Base-by-base conservation (phyloP, 2,888 invertebrate genomes). In the Harpagoxenus sublaevis region DNA sequence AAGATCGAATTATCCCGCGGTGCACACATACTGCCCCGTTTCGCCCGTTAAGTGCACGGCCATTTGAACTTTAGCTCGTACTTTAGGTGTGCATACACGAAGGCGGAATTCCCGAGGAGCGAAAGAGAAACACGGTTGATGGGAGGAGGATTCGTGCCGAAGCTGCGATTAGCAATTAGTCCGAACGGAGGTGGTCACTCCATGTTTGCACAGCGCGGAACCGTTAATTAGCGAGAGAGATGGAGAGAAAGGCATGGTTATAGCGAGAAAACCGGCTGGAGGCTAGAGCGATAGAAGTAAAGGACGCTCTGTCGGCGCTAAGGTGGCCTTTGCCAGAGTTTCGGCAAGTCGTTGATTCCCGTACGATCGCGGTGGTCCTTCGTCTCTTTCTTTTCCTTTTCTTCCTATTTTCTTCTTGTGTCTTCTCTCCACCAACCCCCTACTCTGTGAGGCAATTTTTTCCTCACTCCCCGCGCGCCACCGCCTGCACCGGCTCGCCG, bases 81-180 rank as follows among this genome's bases (percentile, higher is more conserved):
- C 48, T 81, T 81, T 39, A 48, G 35, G 51, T 70, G 68, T 51
- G 45, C 53, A 51, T 57, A 68, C 65, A 77, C 57, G 60, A 60
- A 55, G 71, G 39, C 57, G 48, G 60, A 60, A 39, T 81, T 73
- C 10, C 23, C 57, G 68, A 73, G 12, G 57, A 81, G 73, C 35
- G 35, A 78, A 84, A 70, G 63, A 81, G 68, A 65, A 71, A 82
- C 65, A 68, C 79, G 68, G 65, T 45, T 81, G 70, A 71, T 84
- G 85, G 63, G 60, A 84, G 79, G 83, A 73, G 73, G 77, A 83
- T 63, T 85, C 74, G 71, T 62, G 86, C 73, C 75, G 73, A 86
- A 88, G 87, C 86, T 86, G 86, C 89, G 91, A 93, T 93, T 91
- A 93, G 90, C 92, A 93, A 93, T 93, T 93, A 92, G 91, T 85